A percentile compares a stretch with the other conserved stretches of the same genome.
These are phyloP conservation scores for Xestobium rufovillosum DNA, from an alignment of 2,888 invertebrate genomes.

Conservation along the genomic window DNA sequence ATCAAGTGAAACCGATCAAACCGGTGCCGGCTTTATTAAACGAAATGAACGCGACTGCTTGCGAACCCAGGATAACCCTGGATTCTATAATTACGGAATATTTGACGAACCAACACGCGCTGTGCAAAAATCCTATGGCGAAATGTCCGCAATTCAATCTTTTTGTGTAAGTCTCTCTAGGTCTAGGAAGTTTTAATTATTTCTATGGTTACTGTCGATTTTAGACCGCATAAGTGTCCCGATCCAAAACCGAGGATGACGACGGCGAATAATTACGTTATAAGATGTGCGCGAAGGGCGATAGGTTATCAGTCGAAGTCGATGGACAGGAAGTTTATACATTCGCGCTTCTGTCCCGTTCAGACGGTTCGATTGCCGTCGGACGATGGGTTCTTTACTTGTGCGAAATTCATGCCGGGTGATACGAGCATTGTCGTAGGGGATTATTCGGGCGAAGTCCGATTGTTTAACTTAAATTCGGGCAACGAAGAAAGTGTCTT, in stretches of 20 bases:
- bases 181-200: too few relatives aligned
- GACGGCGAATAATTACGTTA: slow-evolving; percentile 64
- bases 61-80: slow-evolving; percentile 55
- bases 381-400: slow-evolving; percentile 68
- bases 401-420: slow-evolving; percentile 45
- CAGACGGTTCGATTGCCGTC: slow-evolving; percentile 63
- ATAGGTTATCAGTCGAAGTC: slow-evolving; percentile 51
- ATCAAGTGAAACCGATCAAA: slow-evolving; percentile 25
- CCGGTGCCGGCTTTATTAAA: slow-evolving; percentile 23
- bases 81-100: slow-evolving; percentile 95
- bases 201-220: too few relatives aligned
- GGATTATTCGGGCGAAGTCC: slow-evolving; percentile 84
- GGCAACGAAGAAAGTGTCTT: slow-evolving; percentile 72
- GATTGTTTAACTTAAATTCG: slow-evolving; percentile 76
- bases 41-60: slow-evolving; percentile 28
- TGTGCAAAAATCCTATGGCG: slow-evolving; percentile 95
- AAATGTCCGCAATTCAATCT: slow-evolving; percentile 96
- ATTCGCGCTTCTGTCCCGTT: slow-evolving; percentile 72
- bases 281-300: slow-evolving; percentile 52
- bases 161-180: slow-evolving; percentile 58
- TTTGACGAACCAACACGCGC: slow-evolving; percentile 93
- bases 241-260: slow-evolving; percentile 66
- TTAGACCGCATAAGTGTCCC: slow-evolving; percentile 96
- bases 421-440: slow-evolving; percentile 65
- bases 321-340: slow-evolving; percentile 75